Evolutionary conservation across 2,888 invertebrate species (phyloP).

Genomic region (Helobdella robusta): DNA sequence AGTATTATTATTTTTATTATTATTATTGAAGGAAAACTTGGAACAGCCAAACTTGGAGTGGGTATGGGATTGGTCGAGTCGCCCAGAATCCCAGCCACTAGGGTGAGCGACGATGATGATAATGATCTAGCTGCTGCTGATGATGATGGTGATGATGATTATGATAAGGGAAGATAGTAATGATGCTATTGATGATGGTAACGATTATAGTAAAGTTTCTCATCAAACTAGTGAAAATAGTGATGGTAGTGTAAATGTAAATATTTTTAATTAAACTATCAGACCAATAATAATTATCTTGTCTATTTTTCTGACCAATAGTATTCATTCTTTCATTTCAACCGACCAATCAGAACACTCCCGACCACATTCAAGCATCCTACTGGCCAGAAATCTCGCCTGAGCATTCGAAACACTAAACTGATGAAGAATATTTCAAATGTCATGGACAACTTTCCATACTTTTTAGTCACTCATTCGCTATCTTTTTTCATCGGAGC

Average conservation of each 20-base stretch:
- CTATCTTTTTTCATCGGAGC: constrained; percentile 11
- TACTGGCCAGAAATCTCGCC: background rate
- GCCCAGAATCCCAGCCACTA: constrained; percentile 11
- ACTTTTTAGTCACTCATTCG: constrained; percentile 6
- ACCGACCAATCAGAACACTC: too few relatives aligned
- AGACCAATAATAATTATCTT: too few relatives aligned
- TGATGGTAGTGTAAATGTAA: too few relatives aligned
- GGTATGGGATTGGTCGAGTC: constrained; percentile 16
- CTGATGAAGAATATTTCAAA: constrained; percentile 1
- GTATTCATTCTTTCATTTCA: too few relatives aligned
- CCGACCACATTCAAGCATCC: constrained; percentile 13
- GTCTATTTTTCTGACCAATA: too few relatives aligned
- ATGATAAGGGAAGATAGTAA: too few relatives aligned
- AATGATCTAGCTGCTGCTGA: too few relatives aligned
- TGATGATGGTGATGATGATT: too few relatives aligned
- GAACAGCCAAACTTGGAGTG: constrained; percentile 4
- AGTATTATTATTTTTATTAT: background rate
- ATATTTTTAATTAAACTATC: too few relatives aligned
- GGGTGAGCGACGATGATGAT: background rate
- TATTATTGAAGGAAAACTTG: background rate
- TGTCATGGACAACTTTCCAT: constrained; percentile 5
- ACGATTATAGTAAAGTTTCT: too few relatives aligned
- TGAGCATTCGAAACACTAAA: constrained; percentile 16
- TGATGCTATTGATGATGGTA: too few relatives aligned
- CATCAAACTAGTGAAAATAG: too few relatives aligned